Percentiles rank a stretch among this genome's conserved stretches.
Conservation (phyloP, 2,797 vertebrate genomes). For the Molossus molossus region DNA sequence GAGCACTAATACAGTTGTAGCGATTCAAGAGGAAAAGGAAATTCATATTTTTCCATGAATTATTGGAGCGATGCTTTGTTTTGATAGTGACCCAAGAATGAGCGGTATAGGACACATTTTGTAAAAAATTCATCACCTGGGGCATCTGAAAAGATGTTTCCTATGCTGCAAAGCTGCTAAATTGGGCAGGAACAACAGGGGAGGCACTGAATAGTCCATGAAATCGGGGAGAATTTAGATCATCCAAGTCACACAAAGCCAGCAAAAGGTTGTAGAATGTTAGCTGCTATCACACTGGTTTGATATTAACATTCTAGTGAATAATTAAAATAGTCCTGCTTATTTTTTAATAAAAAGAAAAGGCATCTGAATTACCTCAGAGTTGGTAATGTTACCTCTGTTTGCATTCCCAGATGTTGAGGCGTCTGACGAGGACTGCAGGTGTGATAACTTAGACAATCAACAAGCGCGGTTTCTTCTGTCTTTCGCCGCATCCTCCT, state of each 20-base stretch:
- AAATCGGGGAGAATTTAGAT: slow-evolving; percentile 81
- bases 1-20: background rate
- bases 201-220: slow-evolving; percentile 80
- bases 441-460: slow-evolving; percentile 84
- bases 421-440: slow-evolving; percentile 78
- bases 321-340: slow-evolving; percentile 90
- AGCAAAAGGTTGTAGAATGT: slow-evolving; percentile 69
- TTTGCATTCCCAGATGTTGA: slow-evolving; percentile 82
- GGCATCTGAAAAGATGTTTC: slow-evolving; percentile 67
- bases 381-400: slow-evolving; percentile 84
- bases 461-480: slow-evolving; percentile 84
- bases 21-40: slow-evolving; percentile 23
- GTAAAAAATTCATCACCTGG: slow-evolving; percentile 77
- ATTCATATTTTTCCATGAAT: slow-evolving; percentile 17
- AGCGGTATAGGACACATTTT: slow-evolving; percentile 46
- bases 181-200: slow-evolving; percentile 85
- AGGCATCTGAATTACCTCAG: slow-evolving; percentile 85
- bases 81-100: slow-evolving; percentile 42
- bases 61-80: slow-evolving; percentile 23
- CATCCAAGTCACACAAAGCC: slow-evolving; percentile 39
- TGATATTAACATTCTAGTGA: slow-evolving; percentile 89
- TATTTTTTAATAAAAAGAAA: slow-evolving; percentile 92
- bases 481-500: background rate
- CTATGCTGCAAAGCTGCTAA: slow-evolving; percentile 77
- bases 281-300: slow-evolving; percentile 82